phyloP scores from a whole-genome alignment of 2,888 invertebrate species.

The Diogma glabrata region DNA sequence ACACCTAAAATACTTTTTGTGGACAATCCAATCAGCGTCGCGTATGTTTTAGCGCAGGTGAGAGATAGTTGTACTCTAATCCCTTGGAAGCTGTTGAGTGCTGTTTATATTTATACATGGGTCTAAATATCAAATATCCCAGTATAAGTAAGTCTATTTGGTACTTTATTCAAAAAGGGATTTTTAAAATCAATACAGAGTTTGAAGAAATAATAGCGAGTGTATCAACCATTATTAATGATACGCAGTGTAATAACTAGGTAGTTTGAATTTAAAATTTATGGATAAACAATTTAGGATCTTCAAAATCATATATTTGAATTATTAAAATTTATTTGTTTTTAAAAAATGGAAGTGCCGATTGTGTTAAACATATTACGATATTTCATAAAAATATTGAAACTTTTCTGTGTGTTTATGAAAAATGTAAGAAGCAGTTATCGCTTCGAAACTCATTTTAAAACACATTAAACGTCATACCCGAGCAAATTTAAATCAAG shows the following conservation, averaged over 20 bases:
- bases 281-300: too few species aligned
- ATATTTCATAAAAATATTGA: too few species aligned
- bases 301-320: too few species aligned
- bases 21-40: neutral
- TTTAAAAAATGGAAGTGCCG: neutral
- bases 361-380: too few species aligned
- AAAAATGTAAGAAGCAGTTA: neutral
- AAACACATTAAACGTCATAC: too few species aligned
- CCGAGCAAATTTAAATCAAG: too few species aligned
- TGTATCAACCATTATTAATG: neutral
- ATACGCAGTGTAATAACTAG: neutral
- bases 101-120: neutral
- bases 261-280: neutral
- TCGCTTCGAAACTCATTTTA: neutral
- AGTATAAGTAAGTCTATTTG: neutral
- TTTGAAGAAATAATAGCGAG: too few species aligned
- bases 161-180: neutral
- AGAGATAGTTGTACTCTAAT: neutral
- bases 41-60: neutral
- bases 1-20: neutral
- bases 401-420: too few species aligned
- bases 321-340: too few species aligned
- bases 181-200: neutral
- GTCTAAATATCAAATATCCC: too few species aligned
- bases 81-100: neutral